Percentiles rank a stretch among this genome's conserved stretches.
Conservation (phyloP, 2,797 vertebrate species). For the Lutjanus campechanus region DNA sequence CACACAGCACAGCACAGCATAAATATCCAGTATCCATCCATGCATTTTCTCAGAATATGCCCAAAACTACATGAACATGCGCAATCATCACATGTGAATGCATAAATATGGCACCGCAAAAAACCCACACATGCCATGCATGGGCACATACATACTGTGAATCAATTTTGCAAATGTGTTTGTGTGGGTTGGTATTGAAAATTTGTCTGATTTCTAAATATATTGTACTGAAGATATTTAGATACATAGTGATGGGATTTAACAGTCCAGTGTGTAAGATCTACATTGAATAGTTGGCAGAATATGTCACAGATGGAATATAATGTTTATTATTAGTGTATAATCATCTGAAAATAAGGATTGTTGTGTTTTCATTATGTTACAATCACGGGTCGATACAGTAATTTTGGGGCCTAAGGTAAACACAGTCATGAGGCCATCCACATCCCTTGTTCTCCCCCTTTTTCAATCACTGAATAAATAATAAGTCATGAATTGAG, state of each 20-base stretch:
- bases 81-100: slow-evolving; percentile 57
- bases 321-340: too few species aligned
- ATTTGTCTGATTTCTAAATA: background rate
- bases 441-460: too few species aligned
- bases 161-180: slow-evolving; percentile 31
- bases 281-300: too few species aligned
- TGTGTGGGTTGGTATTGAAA: slow-evolving; percentile 14
- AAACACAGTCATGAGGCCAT: too few species aligned
- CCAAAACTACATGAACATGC: slow-evolving; percentile 33
- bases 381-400: too few species aligned
- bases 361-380: too few species aligned
- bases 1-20: background rate
- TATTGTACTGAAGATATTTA: background rate
- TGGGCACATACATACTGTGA: slow-evolving; percentile 37
- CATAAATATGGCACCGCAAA: slow-evolving; percentile 35
- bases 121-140: slow-evolving; percentile 56
- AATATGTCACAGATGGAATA: too few species aligned
- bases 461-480: too few species aligned
- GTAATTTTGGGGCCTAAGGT: too few species aligned
- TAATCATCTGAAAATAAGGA: too few species aligned
- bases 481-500: too few species aligned
- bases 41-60: slow-evolving; percentile 29
- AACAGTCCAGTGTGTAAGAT: too few species aligned
- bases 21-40: slow-evolving; percentile 19
- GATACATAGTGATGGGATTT: background rate